Percentiles rank a stretch among this genome's conserved stretches.
Evolutionary conservation across 2,113 vertebrate species (phyloP).

Genomic region (Porphyrio hochstetteri): DNA sequence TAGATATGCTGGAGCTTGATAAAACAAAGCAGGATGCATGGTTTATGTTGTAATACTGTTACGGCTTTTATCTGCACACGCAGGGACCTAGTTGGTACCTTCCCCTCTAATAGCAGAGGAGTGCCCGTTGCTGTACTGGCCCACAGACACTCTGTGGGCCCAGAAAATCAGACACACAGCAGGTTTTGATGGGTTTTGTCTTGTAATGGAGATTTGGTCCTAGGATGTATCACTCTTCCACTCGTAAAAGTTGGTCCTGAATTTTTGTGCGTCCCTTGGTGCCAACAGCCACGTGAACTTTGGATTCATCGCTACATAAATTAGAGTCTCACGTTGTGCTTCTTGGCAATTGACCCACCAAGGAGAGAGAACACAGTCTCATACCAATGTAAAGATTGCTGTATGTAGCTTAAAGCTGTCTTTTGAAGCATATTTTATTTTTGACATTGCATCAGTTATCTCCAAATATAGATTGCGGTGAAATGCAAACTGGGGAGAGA

Average conservation of each 20-base stretch:
- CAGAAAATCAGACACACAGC: background rate
- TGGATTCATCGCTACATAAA: background rate
- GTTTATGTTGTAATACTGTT: background rate
- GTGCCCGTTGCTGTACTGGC: background rate
- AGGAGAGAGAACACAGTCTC: background rate
- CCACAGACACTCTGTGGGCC: background rate
- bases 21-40: background rate
- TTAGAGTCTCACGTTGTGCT: background rate
- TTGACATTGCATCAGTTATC: background rate
- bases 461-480: background rate
- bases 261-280: background rate
- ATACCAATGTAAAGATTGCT: background rate
- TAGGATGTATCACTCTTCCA: background rate
- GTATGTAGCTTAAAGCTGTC: background rate
- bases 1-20: background rate
- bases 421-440: slow-evolving; percentile 5
- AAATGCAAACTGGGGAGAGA: background rate
- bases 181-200: background rate
- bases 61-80: background rate
- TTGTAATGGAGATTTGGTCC: background rate
- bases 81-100: background rate
- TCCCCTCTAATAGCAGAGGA: background rate
- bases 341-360: background rate
- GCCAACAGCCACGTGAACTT: background rate
- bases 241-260: background rate